Percentiles rank a stretch among this genome's conserved stretches.
Evolutionary conservation across 2,113 vertebrate genomes (phyloP).

Genomic region (Ibidorhyncha struthersii): DNA sequence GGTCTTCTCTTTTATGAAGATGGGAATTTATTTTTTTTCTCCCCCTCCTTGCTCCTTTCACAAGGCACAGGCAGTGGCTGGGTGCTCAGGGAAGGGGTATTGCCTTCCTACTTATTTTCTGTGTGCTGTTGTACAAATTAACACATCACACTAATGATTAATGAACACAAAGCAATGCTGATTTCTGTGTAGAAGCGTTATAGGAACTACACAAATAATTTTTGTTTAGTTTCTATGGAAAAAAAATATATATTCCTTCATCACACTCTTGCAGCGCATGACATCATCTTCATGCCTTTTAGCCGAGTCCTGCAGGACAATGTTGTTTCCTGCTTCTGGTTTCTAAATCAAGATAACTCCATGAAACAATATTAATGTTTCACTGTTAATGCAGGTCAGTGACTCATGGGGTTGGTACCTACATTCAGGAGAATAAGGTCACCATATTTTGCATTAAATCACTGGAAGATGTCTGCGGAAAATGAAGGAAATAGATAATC

Average conservation of each 20-base stretch:
- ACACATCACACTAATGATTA: neutral
- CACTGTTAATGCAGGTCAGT: neutral
- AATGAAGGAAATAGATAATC: neutral
- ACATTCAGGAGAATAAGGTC: neutral
- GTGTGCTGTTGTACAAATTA: neutral
- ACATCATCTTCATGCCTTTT: neutral
- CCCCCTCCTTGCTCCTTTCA: neutral
- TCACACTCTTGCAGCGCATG: neutral
- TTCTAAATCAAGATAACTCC: neutral
- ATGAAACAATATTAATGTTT: neutral
- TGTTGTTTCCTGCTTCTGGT: neutral
- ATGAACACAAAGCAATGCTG: neutral
- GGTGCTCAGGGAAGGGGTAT: neutral
- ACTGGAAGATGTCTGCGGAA: neutral
- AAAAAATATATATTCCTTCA: neutral
- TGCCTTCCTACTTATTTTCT: neutral
- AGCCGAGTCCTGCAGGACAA: neutral
- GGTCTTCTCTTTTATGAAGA: neutral
- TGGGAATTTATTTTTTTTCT: neutral
- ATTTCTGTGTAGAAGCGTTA: neutral
- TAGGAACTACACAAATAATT: neutral
- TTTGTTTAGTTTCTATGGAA: neutral
- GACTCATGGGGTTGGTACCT: neutral
- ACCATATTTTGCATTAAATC: neutral
- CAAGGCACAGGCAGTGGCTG: neutral